Conservation (phyloP, 2,797 vertebrate species). For the Muscicapa striata region DNA sequence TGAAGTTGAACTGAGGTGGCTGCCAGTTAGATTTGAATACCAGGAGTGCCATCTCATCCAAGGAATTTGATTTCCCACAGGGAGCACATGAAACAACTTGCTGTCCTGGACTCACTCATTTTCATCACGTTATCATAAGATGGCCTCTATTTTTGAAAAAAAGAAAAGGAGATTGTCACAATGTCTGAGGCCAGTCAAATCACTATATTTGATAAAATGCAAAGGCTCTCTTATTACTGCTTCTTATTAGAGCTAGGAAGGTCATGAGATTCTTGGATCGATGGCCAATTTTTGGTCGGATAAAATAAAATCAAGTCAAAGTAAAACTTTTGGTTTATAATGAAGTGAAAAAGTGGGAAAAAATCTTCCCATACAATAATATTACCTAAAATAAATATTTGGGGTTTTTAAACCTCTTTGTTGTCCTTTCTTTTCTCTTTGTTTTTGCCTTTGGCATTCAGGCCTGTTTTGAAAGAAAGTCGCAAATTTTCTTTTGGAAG, state of each 20-base stretch:
- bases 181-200: neutral
- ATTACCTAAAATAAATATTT: neutral
- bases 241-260: neutral
- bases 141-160: neutral
- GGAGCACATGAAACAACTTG: neutral
- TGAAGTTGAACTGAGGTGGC: neutral
- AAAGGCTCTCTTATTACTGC: neutral
- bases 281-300: neutral
- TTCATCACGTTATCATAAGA: neutral
- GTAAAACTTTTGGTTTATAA: neutral
- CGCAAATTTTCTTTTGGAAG: constrained; percentile 13
- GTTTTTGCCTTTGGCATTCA: neutral
- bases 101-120: neutral
- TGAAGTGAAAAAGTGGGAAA: neutral
- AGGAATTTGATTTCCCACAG: neutral
- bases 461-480: neutral
- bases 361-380: accelerated
- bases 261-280: neutral
- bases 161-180: neutral
- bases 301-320: neutral
- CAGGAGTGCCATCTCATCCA: neutral
- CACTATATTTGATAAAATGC: neutral
- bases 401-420: neutral
- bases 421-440: neutral
- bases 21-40: neutral